Evolutionary conservation across 2,113 vertebrate species (phyloP), one percentile per base, ranked within the genome.

Genomic region (Columba livia): DNA sequence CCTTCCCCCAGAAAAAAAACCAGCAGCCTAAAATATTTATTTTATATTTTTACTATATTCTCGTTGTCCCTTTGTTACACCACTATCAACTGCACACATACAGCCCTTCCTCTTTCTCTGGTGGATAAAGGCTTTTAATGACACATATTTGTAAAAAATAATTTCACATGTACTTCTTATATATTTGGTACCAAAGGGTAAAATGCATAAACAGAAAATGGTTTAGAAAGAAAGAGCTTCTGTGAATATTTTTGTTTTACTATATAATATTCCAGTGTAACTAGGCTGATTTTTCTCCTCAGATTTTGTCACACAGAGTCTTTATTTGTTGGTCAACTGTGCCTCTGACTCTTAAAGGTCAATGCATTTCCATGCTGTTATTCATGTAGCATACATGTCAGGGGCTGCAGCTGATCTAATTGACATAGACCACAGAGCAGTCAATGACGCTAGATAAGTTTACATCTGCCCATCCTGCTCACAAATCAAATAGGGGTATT

Each of bases 321-420:
- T 53, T 47, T 62, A 15, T 73, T 75, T 58, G n/a, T 50, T 70
- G 40, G 6, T 71, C 40, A 79, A 36, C 40, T 51, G 26, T 65
- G 44, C 11, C 31, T 88, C 51, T 90, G 81, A 44, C 29, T 79
- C 20, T n/a, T 65, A 6, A 67, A 91, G 66, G 54, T 96, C 75
- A 93, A n/a, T 50, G 71, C 1, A 5, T 85, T 94, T 94, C 64
- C 64, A 25, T 70, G 85, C 36, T 89, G 79, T 82, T 91, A 50
- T 34, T 77, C 71, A 29, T 31, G 57, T 8, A 64, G 20, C n/a
- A 65, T 73, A 92, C 56, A 29, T 2, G 2, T 84, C 82, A 90
- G 40, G 47, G 28, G 25, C 78, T 65, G 92, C 80, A 79, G 53
- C 31, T 87, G 62, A 53, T 79, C 34, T 89, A 88, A 85, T 5